Percentiles rank a stretch among this genome's conserved stretches.
Evolutionary conservation across 1,140 invertebrate genomes (phyloP).

Genomic region (Helicoverpa zea): DNA sequence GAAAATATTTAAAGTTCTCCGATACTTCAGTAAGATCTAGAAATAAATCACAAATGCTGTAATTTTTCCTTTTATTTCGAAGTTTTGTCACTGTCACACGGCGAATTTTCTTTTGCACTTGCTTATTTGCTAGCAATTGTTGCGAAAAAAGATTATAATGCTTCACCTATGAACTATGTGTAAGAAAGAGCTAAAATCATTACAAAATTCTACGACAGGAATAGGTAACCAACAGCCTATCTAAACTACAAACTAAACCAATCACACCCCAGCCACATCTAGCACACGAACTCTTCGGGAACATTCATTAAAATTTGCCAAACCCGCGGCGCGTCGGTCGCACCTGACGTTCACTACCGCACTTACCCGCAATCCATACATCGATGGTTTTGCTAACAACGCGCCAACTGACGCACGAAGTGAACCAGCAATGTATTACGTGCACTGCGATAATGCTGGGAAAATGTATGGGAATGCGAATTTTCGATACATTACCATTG

Average conservation of each 20-base stretch:
- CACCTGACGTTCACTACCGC: conserved; percentile 71
- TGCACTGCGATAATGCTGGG: background rate
- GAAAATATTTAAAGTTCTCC: too few relatives aligned
- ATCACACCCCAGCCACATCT: conserved; percentile 56
- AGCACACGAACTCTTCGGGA: conserved; percentile 56
- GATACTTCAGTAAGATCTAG: too few relatives aligned
- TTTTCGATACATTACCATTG: conserved; percentile 36
- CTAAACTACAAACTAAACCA: background rate
- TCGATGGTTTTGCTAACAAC: conserved; percentile 47
- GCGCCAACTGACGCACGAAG: conserved; percentile 10
- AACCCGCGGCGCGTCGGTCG: conserved; percentile 72
- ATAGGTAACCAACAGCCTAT: background rate
- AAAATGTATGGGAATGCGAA: background rate
- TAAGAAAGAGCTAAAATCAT: too few relatives aligned
- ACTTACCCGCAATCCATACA: conserved; percentile 62
- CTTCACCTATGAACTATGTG: too few relatives aligned
- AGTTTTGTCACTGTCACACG: too few relatives aligned
- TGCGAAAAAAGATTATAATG: too few relatives aligned
- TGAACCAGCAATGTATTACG: conserved; percentile 25
- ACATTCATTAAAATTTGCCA: conserved; percentile 85
- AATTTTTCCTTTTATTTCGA: too few relatives aligned
- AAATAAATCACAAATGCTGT: too few relatives aligned
- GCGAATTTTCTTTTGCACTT: too few relatives aligned
- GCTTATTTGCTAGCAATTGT: too few relatives aligned
- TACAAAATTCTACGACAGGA: background rate